Evolutionary conservation across 2,113 vertebrate genomes (phyloP).

Genomic region (Charina bottae): DNA sequence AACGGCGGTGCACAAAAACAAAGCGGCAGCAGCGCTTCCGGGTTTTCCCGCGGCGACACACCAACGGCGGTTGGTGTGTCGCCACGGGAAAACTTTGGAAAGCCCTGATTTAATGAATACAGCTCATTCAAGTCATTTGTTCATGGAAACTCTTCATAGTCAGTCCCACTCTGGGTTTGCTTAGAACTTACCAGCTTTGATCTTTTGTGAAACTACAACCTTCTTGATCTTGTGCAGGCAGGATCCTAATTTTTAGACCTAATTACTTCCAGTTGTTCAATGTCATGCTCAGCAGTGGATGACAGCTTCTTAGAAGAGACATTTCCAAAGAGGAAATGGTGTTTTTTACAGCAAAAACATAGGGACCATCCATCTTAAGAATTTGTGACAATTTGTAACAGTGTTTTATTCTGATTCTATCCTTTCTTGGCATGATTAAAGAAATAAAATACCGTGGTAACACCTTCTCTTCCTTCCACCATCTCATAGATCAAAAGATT

Average conservation of each 20-base stretch:
- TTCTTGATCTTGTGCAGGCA: neutral
- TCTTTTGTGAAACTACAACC: neutral
- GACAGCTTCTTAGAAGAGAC: neutral
- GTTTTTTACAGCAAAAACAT: neutral
- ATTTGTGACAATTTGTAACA: neutral
- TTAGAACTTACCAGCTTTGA: neutral
- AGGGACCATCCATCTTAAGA: neutral
- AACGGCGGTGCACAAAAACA: too few relatives aligned
- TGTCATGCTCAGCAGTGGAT: neutral
- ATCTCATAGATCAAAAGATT: conserved; percentile 85
- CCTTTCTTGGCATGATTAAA: neutral
- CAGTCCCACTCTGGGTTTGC: neutral
- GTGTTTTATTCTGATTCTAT: neutral
- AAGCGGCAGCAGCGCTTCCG: too few relatives aligned
- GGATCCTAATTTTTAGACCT: neutral
- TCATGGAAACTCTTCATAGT: neutral
- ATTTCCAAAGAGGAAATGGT: neutral
- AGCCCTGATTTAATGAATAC: neutral
- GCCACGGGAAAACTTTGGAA: too few relatives aligned
- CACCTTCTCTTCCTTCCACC: neutral
- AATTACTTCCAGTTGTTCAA: neutral
- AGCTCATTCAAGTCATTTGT: neutral
- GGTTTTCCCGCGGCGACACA: too few relatives aligned
- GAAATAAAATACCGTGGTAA: neutral
- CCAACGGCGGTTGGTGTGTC: too few relatives aligned